These are phyloP conservation scores for Butastur rufipennis DNA, from an alignment of 2,113 vertebrate genomes.

Conservation along the genomic window DNA sequence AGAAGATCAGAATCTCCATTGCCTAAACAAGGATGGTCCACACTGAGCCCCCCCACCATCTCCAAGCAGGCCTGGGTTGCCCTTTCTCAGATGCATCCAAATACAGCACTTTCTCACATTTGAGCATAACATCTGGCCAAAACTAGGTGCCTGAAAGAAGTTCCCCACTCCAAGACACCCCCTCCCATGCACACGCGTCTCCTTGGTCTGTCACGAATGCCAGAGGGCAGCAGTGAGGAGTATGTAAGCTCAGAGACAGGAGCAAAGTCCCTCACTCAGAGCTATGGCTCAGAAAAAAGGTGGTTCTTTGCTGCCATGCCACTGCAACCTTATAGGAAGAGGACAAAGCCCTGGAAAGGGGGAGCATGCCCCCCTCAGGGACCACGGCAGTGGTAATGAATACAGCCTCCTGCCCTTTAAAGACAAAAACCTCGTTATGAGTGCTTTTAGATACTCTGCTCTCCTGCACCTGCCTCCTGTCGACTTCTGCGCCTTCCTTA, in stretches of 20 bases:
- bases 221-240: neutral
- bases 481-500: fast-evolving
- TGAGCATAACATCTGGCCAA: neutral
- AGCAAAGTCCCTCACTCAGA: neutral
- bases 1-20: neutral
- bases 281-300: neutral
- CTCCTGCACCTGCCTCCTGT: neutral
- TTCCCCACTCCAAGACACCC: neutral
- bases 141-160: neutral
- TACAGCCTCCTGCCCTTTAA: neutral
- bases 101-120: neutral
- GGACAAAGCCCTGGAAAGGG: neutral
- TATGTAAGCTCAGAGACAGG: fast-evolving
- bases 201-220: neutral
- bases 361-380: fast-evolving
- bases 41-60: neutral
- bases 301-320: neutral
- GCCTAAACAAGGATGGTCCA: neutral
- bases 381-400: neutral
- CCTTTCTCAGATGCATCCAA: neutral
- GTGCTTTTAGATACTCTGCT: neutral
- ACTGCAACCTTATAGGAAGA: neutral
- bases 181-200: fast-evolving
- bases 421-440: neutral
- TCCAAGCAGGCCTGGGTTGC: neutral